phyloP scores from a whole-genome alignment of 2,888 invertebrate species.

The Amphimallon solstitiale region DNA sequence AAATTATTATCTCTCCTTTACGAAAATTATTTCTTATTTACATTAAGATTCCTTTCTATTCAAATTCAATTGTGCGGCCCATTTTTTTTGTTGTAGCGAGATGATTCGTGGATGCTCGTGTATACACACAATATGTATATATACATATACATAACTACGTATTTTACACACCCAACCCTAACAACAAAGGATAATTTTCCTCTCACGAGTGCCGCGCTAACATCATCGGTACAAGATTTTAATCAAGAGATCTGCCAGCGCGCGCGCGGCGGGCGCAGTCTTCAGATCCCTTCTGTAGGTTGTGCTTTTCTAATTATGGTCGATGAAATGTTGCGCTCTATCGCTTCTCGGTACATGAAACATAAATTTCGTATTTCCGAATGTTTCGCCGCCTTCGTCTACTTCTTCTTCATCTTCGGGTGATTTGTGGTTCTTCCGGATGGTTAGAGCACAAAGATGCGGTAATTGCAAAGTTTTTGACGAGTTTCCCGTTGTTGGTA shows the following conservation, averaged over 20 bases:
- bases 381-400: no score
- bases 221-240: constrained; percentile 47
- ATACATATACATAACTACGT: no score
- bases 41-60: no score
- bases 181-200: constrained; percentile 55
- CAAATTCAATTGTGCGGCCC: no score
- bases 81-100: no score
- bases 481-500: not conserved
- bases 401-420: no score
- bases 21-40: no score
- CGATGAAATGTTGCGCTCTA: constrained; percentile 48
- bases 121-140: no score
- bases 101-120: no score
- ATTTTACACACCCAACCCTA: constrained; percentile 42
- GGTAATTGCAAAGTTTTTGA: constrained; percentile 23
- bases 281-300: constrained; percentile 38
- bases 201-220: constrained; percentile 42
- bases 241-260: constrained; percentile 50
- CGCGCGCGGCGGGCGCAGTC: no score
- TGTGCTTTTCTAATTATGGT: constrained; percentile 46
- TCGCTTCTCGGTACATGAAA: constrained; percentile 45
- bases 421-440: constrained; percentile 6
- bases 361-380: constrained; percentile 38
- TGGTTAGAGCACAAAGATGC: constrained; percentile 2
- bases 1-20: no score